Evolutionary conservation across 2,888 invertebrate genomes (phyloP), one percentile per base, ranked within the genome.

Genomic region (Sinelater perroti): DNA sequence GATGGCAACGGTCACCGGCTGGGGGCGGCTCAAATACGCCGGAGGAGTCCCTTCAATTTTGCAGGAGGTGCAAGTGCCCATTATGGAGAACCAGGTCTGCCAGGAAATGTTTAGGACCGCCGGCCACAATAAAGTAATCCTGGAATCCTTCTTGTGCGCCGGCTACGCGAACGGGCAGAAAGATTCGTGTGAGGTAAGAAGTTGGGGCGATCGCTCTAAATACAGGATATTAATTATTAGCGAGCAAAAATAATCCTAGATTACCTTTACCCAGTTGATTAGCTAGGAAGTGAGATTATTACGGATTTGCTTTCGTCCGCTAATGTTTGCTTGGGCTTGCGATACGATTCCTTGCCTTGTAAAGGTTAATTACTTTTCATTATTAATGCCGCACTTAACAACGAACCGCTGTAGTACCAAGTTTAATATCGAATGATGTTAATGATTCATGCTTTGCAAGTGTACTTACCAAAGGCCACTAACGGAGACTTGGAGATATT

Each of bases 51-150:
- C 95, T 0, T 91, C 92, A 2, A 87, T 93, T 1, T 79, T 95
- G 18, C 94, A 95, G 77, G 93, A 94, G 81, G 95, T 95, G 1
- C 89, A 90, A 82, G 94, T 95, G 16, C 95, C 95, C 24, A 88
- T 95, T 60, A 92, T 95, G 80, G 92, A 93, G 74, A 95, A 95
- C 77, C 85, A 86, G 63, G 91, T 93, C 7, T 95, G 95, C 74
- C 95, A 95, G 75, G 91, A 93, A 75, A 95, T 95, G 95, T 95
- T 95, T 83, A 86, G 89, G 67, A 91, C 92, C 0, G 94, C 92
- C 1, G 93, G 93, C 0, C 95, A 95, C 74, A 84, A 88, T 0
- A 95, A 95, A 79, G 86, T 88, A 70, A 95, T 95, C 60, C 82
- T 93, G 20, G 87, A 85, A 61, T 93, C 94, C 24, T 95, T 95